phyloP scores from a whole-genome alignment of 2,113 vertebrate genomes.

The Lagenorhynchus albirostris region DNA sequence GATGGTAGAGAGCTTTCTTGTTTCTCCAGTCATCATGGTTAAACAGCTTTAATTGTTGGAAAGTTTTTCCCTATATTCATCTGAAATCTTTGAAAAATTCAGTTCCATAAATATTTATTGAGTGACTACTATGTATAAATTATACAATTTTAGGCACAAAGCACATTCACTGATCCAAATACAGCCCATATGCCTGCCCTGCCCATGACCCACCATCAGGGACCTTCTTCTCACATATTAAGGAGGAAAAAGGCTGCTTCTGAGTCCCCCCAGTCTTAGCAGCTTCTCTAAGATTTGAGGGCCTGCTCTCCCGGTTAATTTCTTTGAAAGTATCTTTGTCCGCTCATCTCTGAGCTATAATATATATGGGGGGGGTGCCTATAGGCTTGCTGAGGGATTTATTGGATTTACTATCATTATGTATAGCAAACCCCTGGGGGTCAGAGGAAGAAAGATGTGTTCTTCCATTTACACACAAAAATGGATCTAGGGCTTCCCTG shows the following conservation, averaged over 20 bases:
- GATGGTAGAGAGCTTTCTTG: background rate
- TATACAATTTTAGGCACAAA: background rate
- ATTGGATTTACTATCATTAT: background rate
- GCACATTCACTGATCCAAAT: background rate
- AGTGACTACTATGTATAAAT: background rate
- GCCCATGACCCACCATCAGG: background rate
- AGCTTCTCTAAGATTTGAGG: background rate
- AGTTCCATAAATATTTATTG: background rate
- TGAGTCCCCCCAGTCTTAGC: background rate
- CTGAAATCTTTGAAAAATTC: conserved; percentile 19
- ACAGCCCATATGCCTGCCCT: background rate
- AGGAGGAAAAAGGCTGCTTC: background rate
- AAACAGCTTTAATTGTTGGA: background rate
- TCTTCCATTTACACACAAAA: background rate
- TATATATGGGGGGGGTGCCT: background rate
- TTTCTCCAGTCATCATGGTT: background rate
- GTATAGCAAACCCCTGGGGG: background rate
- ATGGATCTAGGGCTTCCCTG: background rate
- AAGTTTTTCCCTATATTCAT: background rate
- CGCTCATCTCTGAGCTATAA: background rate
- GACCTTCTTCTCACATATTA: background rate
- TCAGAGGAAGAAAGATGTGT: background rate
- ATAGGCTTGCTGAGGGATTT: background rate
- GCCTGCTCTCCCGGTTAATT: background rate
- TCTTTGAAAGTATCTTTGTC: background rate